Percentiles rank a stretch among this genome's conserved stretches.
These are phyloP conservation scores for Listronotus oregonensis DNA, from an alignment of 1,140 invertebrate genomes.

Conservation along the genomic window DNA sequence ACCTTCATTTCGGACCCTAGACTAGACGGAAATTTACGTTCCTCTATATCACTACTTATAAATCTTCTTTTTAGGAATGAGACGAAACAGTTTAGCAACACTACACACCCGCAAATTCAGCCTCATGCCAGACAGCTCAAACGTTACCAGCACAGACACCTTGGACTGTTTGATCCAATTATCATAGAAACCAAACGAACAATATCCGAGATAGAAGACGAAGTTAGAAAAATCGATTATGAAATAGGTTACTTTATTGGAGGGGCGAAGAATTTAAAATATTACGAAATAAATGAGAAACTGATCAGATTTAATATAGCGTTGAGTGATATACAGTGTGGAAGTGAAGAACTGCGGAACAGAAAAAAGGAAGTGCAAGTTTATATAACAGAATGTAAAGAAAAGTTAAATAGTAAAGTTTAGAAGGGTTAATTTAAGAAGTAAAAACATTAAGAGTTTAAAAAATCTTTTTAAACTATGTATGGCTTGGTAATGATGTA, in stretches of 20 bases:
- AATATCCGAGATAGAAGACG: conserved; percentile 25
- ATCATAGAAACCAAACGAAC: conserved; percentile 13
- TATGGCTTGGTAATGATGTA: background rate
- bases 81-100: conserved; percentile 20
- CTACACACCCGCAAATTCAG: conserved; percentile 4
- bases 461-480: background rate
- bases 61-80: conserved; percentile 15
- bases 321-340: conserved; percentile 27
- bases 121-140: conserved; percentile 6
- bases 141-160: conserved; percentile 16
- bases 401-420: conserved; percentile 32
- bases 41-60: too few species aligned
- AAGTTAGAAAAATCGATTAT: conserved; percentile 26
- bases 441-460: background rate
- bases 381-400: conserved; percentile 36
- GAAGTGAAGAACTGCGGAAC: conserved; percentile 27
- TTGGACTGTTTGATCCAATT: conserved; percentile 21
- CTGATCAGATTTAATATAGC: conserved; percentile 34
- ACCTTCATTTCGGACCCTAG: too few species aligned
- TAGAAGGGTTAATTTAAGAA: background rate
- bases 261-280: conserved; percentile 28
- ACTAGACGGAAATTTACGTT: too few species aligned
- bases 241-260: conserved; percentile 35
- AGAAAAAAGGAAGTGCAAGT: conserved; percentile 26
- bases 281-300: conserved; percentile 40